These are phyloP conservation scores for Alcedo atthis DNA, from an alignment of 2,797 vertebrate species.

Conservation along the genomic window DNA sequence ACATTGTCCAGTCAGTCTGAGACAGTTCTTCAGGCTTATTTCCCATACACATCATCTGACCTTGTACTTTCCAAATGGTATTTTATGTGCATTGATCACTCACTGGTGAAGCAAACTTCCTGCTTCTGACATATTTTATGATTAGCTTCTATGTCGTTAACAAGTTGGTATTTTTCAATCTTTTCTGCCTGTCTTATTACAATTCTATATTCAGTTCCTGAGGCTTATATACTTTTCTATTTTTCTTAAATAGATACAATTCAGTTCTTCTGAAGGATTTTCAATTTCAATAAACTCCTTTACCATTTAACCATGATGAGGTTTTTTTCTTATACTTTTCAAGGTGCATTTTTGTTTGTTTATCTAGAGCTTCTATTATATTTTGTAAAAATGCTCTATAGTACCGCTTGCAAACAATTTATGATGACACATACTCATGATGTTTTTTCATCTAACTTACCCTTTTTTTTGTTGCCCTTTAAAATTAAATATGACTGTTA, in stretches of 20 bases:
- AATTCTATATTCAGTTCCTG: neutral
- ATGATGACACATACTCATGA: neutral
- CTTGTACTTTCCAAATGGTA: neutral
- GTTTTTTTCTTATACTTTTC: neutral
- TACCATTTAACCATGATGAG: neutral
- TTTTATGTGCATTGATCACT: neutral
- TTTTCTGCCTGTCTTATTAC: neutral
- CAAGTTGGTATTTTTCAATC: neutral
- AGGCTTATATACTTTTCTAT: neutral
- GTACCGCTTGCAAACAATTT: neutral
- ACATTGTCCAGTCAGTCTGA: neutral
- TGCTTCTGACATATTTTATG: neutral
- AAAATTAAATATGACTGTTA: neutral
- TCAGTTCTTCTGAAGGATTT: neutral
- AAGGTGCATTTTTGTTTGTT: neutral
- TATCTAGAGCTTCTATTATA: neutral
- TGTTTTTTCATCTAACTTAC: neutral
- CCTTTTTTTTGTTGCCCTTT: neutral
- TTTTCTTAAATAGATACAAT: neutral
- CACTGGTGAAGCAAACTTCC: neutral
- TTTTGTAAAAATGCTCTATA: neutral
- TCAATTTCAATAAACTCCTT: neutral
- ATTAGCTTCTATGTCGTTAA: neutral
- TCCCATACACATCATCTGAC: neutral
- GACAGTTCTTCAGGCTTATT: neutral